Percentiles rank a stretch among this genome's conserved stretches.
phyloP scores from a whole-genome alignment of 2,797 vertebrate genomes.

The Schizopygopsis pylzovi region DNA sequence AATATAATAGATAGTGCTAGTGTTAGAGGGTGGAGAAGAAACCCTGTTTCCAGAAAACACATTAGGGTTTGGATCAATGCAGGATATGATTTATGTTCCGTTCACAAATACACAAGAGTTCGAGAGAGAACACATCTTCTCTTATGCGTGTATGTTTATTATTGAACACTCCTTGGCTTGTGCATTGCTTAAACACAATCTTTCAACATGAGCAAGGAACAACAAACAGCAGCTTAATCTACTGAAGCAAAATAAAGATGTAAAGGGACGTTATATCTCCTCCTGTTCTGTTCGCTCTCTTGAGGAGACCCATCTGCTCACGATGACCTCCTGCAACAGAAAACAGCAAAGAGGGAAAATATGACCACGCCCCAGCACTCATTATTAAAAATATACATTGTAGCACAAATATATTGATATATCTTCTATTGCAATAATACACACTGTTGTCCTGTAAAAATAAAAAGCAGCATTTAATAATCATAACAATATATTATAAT shows the following conservation, averaged over 20 bases:
- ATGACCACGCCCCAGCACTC: too few relatives aligned
- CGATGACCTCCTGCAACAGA: constrained; percentile 80
- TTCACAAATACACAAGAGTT: not conserved
- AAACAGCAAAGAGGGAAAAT: too few relatives aligned
- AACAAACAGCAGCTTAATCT: not conserved
- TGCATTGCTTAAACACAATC: not conserved
- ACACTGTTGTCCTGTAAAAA: too few relatives aligned
- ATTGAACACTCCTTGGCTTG: not conserved
- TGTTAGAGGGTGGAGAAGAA: too few relatives aligned
- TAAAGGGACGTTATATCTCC: constrained; percentile 64
- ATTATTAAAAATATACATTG: too few relatives aligned
- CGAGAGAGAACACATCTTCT: not conserved
- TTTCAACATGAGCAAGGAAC: not conserved
- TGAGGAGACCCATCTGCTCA: constrained; percentile 87
- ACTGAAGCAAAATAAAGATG: not conserved
- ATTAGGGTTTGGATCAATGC: not conserved
- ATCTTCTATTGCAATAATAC: too few relatives aligned
- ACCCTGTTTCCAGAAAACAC: not conserved
- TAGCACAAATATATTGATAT: too few relatives aligned
- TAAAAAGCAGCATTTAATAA: too few relatives aligned
- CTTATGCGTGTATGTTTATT: not conserved
- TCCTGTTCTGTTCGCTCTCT: constrained; percentile 85
- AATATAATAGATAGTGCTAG: too few relatives aligned
- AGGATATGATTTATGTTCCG: not conserved
- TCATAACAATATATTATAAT: too few relatives aligned